Percentiles rank a stretch among this genome's conserved stretches.
These are phyloP conservation scores for Palaemon carinicauda DNA, from an alignment of 1,140 invertebrate species.

Conservation along the genomic window DNA sequence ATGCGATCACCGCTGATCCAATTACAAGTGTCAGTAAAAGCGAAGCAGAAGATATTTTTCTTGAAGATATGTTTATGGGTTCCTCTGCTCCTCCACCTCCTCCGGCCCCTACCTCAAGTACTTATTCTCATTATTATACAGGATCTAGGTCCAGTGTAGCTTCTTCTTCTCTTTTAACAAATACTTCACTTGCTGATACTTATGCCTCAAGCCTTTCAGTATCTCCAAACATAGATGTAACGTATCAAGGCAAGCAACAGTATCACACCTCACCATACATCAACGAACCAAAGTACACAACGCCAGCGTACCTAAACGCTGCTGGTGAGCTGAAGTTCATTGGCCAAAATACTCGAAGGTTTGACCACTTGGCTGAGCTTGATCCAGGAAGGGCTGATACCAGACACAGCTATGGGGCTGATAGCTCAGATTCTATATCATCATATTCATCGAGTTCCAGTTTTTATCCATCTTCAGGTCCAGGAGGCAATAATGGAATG, in stretches of 20 bases:
- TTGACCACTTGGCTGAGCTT: conserved; percentile 44
- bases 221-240: conserved; percentile 27
- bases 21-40: conserved; percentile 6
- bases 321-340: conserved; percentile 58
- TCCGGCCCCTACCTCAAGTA: conserved; percentile 54
- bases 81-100: conserved; percentile 56
- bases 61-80: conserved; percentile 46
- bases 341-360: conserved; percentile 50
- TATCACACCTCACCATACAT: conserved; percentile 37
- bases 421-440: conserved; percentile 59
- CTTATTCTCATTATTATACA: conserved; percentile 56
- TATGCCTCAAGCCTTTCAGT: conserved; percentile 35
- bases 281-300: conserved; percentile 51
- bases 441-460: conserved; percentile 58
- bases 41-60: conserved; percentile 32
- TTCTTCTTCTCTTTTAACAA: conserved; percentile 42
- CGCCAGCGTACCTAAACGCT: conserved; percentile 55
- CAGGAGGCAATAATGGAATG: conserved; percentile 43
- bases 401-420: conserved; percentile 55
- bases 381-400: conserved; percentile 46
- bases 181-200: conserved; percentile 40
- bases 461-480: conserved; percentile 58
- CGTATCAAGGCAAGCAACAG: conserved; percentile 37
- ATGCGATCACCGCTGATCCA: conserved; percentile 47
- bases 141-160: conserved; percentile 42